Base-by-base conservation (phyloP, 2,797 vertebrate species). In the Pseudotriccus pelzelni region DNA sequence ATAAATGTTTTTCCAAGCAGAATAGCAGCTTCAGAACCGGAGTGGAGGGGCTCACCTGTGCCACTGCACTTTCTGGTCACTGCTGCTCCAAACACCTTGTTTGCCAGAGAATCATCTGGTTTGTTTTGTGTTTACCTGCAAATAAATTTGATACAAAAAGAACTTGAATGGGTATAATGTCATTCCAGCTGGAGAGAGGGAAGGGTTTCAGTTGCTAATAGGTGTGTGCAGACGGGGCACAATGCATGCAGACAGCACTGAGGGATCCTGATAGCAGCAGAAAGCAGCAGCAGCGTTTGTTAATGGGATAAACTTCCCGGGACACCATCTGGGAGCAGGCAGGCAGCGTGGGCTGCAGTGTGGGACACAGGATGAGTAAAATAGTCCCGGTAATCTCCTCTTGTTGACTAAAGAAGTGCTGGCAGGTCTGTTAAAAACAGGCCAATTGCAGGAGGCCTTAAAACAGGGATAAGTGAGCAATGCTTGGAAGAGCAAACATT, bases 1-100 rank as follows among this genome's bases (percentile, higher is more conserved):
- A 91, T 97, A 95, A 97, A 96, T 91, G 63, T 90, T 97, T 97
- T 92, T 30, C 43, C 69, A 72, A 14, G 41, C 59, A 50, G 75
- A 78, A 79, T 67, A 94, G 64, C 36, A 79, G 70, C 73, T 85
- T 86, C 63, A 34, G 70, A 96, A 82, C 43, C 77, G 70, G 58
- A 87, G 90, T 59, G 49, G 59, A 44, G 86, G 78, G 84, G 50
- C 78, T 93, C 67, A 91, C 80, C 83, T 91, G 84, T 93, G 84
- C 89, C 68, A 75, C 43, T 91, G 83, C 73, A 84, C 89, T 84
- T 94, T 91, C 87, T 82, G 22, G 91, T 96, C 63, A 37, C 76
- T 93, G 77, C 67, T 87, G 50, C 77, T 89, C 58, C 46, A 78
- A 94, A 89, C 70, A 44, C 64, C 55, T 84, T 80, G 87, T 89